Conservation (phyloP, 2,113 vertebrate genomes). For the Polyodon spathula region DNA sequence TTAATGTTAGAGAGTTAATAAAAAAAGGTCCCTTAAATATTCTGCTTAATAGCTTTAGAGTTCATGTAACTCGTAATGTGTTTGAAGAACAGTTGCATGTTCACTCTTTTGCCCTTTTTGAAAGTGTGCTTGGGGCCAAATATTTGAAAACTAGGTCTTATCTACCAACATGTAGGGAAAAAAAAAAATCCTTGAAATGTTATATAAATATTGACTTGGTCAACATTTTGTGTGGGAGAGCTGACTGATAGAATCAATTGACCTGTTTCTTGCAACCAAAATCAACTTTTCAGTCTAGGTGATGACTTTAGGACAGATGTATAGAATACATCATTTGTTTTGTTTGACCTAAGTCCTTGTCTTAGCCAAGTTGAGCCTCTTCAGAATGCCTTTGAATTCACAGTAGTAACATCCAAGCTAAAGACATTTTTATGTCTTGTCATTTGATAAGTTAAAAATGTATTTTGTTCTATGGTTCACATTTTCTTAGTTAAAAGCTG, state of each 20-base stretch:
- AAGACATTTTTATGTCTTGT: neutral
- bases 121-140: no score
- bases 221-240: slow-evolving; percentile 22
- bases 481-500: neutral
- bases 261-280: slow-evolving; percentile 24
- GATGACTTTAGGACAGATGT: slow-evolving; percentile 10
- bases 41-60: no score
- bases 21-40: no score
- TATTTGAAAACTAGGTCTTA: neutral
- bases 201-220: slow-evolving; percentile 20
- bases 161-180: neutral
- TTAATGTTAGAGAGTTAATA: no score
- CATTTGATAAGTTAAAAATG: neutral
- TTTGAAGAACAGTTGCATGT: slow-evolving; percentile 10
- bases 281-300: slow-evolving; percentile 20
- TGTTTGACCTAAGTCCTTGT: slow-evolving; percentile 13
- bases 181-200: neutral
- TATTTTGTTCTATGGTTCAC: neutral
- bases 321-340: slow-evolving; percentile 22
- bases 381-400: slow-evolving; percentile 10
- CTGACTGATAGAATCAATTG: slow-evolving; percentile 20
- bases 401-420: neutral
- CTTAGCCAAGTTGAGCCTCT: slow-evolving; percentile 1
- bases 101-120: slow-evolving; percentile 17
- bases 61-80: no score